A percentile compares a stretch with the other conserved stretches of the same genome.
Conservation (phyloP, 23 tunicate genomes). For the Trididemnum miniatum region DNA sequence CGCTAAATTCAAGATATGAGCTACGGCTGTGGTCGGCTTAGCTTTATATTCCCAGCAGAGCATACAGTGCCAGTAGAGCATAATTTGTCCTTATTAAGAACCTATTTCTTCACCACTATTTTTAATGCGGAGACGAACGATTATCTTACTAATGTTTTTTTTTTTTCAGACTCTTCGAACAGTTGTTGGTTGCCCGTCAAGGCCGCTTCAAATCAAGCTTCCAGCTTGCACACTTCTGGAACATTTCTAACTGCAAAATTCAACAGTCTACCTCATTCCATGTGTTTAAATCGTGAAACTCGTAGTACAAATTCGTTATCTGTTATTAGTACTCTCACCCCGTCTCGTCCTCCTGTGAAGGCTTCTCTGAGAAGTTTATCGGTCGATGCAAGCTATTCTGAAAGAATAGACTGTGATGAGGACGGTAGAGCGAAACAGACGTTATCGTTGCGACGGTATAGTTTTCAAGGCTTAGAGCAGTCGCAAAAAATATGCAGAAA, state of each 20-base stretch:
- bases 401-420: background rate
- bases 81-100: too few species aligned
- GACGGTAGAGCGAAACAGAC: background rate
- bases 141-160: too few species aligned
- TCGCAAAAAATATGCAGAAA: background rate
- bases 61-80: too few species aligned
- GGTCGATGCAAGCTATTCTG: background rate
- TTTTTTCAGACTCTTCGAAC: constrained; percentile 6
- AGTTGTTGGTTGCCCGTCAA: constrained; percentile 11
- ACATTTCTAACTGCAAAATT: background rate
- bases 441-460: constrained; percentile 45
- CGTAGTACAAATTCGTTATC: too few species aligned
- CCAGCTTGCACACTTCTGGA: background rate
- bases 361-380: constrained; percentile 30
- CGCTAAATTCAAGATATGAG: too few species aligned
- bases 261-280: constrained; percentile 12
- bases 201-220: constrained; percentile 37
- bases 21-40: too few species aligned
- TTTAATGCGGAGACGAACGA: too few species aligned
- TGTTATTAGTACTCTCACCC: too few species aligned
- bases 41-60: too few species aligned
- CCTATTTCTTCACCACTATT: too few species aligned
- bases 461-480: constrained; percentile 31
- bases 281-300: too few species aligned
- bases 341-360: too few species aligned